These are phyloP conservation scores for Heliconius charithonia DNA, from an alignment of 2,888 invertebrate species.

Conservation along the genomic window DNA sequence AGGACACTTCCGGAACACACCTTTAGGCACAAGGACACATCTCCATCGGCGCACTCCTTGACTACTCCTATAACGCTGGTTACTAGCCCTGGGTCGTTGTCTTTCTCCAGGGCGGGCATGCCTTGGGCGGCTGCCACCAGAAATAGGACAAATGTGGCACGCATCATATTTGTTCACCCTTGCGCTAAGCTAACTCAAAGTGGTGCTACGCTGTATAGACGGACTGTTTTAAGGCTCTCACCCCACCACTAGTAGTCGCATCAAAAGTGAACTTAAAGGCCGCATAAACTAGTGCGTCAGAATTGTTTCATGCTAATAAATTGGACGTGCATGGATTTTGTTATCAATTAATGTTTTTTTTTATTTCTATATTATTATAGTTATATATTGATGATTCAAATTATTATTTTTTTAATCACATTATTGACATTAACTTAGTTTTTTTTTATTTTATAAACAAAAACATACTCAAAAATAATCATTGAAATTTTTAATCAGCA, in stretches of 20 bases:
- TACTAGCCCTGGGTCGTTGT: slow-evolving; percentile 73
- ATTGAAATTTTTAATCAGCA: background rate
- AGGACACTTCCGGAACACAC: slow-evolving; percentile 65
- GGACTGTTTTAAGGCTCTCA: slow-evolving; percentile 78
- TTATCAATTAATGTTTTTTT: slow-evolving; percentile 57
- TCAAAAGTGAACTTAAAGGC: slow-evolving; percentile 78
- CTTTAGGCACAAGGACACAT: slow-evolving; percentile 89
- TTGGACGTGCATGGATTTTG: slow-evolving; percentile 63
- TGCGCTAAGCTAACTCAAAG: slow-evolving; percentile 76
- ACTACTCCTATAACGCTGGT: slow-evolving; percentile 85
- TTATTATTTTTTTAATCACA: background rate
- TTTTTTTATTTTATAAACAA: background rate
- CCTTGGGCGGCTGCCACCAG: slow-evolving; percentile 77
- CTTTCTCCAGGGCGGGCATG: slow-evolving; percentile 80
- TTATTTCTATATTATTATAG: background rate
- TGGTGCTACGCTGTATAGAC: slow-evolving; percentile 72
- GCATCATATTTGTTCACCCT: slow-evolving; percentile 77
- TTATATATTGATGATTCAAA: background rate
- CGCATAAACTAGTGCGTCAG: slow-evolving; percentile 74
- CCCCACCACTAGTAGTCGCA: slow-evolving; percentile 73
- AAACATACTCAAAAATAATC: background rate
- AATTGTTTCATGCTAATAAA: slow-evolving; percentile 70
- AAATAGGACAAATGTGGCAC: slow-evolving; percentile 78
- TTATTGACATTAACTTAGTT: background rate
- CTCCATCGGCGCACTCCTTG: slow-evolving; percentile 88